A percentile compares a stretch with the other conserved stretches of the same genome.
Conservation (phyloP, 2,888 invertebrate species). For the Parnassius glacialis region DNA sequence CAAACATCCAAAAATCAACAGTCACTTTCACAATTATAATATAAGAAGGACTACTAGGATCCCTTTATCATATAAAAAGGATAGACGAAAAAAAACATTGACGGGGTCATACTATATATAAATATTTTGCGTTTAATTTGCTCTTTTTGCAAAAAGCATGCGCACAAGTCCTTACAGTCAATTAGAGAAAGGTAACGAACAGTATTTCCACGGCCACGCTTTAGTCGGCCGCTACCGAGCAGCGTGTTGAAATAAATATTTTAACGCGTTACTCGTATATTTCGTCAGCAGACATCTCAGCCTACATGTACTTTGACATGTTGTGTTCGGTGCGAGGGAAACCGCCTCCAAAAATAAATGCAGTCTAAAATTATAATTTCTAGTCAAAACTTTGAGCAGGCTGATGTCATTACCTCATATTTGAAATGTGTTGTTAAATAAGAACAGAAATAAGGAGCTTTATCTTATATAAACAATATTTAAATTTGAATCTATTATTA, state of each 20-base stretch:
- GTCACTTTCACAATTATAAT: too few species aligned
- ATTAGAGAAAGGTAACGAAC: conserved; percentile 7
- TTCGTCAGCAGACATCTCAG: conserved; percentile 3
- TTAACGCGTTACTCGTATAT: conserved; percentile 13
- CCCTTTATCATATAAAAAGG: too few species aligned
- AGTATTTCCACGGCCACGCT: conserved; percentile 3
- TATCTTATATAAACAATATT: too few species aligned
- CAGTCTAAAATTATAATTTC: conserved; percentile 3
- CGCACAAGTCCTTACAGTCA: conserved; percentile 2
- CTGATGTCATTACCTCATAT: too few species aligned
- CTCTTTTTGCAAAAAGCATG: neutral
- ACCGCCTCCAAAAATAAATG: conserved; percentile 9
- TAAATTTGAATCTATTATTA: too few species aligned
- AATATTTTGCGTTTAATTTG: neutral
- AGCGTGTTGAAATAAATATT: conserved; percentile 24
- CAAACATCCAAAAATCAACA: too few species aligned
- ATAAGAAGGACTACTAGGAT: too few species aligned
- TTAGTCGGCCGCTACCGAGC: conserved; percentile 2
- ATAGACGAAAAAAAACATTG: too few species aligned
- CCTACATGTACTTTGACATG: conserved; percentile 6
- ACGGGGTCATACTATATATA: too few species aligned
- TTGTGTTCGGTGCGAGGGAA: conserved; percentile 1
- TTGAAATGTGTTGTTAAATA: too few species aligned
- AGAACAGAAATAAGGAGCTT: too few species aligned
- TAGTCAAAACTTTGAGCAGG: neutral